Base-by-base conservation (phyloP, 1,140 invertebrate species). In the Cotesia chilonis region DNA sequence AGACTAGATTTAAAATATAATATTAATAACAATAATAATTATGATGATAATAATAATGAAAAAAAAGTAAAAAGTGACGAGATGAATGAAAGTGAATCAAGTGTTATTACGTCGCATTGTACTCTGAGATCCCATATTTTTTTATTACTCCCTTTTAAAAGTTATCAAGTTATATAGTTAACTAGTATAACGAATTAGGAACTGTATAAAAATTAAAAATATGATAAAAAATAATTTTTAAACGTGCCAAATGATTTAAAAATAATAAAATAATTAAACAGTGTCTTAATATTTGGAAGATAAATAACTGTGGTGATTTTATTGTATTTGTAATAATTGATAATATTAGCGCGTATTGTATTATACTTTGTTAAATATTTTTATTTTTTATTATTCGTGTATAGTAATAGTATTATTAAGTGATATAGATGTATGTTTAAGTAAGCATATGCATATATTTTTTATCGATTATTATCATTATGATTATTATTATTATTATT, bases 41-140 rank as follows among this genome's bases (percentile, higher is more conserved):
- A n/a, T 28, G 28, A 28, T 28, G 1, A 28, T 28, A 28, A 28
- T 28, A 3, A 28, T 28, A 28, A 28, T 28, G 28, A 28, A 28
- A 28, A 28, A 2, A 28, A 28, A 28, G 28, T 28, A 28, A 28
- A 28, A 28, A 28, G 28, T 28, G 28, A 28, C 28, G 28, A 28
- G 28, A 54, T 67, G 51, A 67, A 28, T 52, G 52, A 54, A 67
- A 36, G 28, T 54, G 47, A 17, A 54, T 10, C 5, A 37, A 17
- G 28, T 10, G 57, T 61, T 51, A 36, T 61, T 61, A 14, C 47
- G 57, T 63, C 64, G 61, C 71, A 17, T 68, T 72, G 14, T 28
- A 28, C 61, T 68, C 51, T 72, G 20, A 66, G 59, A 72, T 61
- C 65, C 71, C 71, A 70, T 72, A 72, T 72, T 72, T 72, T 72